Evolutionary conservation across 2,888 invertebrate genomes (phyloP), one percentile per base, ranked within the genome.

Genomic region (Eupithecia centaureata): DNA sequence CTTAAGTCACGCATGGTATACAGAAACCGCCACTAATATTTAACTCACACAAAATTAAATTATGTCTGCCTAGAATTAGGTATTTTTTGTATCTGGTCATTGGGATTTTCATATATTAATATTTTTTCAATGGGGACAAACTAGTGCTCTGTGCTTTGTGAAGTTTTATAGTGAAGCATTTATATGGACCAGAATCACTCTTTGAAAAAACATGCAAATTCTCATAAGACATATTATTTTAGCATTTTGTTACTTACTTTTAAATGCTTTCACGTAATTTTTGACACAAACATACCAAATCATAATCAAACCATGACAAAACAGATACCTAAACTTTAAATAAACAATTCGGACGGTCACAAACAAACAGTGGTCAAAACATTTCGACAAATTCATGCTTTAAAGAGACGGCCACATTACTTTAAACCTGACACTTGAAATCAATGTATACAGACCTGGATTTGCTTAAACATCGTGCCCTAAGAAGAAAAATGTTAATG

Each of bases 401-500:
- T 77, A 83, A 76, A 84, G 76, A 76, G 80, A 82, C 78, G 82
- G 83, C 83, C 86, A 90, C 86, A 85, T 87, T 85, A 90, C 86
- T 86, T 85, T 80, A 84, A 87, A 87, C 77, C 84, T 77, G 67
- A 81, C 76, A 81, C 63, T 79, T 80, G 76, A 80, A 79, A 75
- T 80, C 73, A 82, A 79, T 74, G 33, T 82, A 90, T 93, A 94
- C 94, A 91, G 89, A 94, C 94, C 94, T 94, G 92, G 82, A 94
- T 93, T 89, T 93, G 92, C 82, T 93, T 94, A 93, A 86, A 94
- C 84, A 92, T 90, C 91, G 93, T 90, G 85, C 85, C 93, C 94
- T 94, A 92, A 85, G 87, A 89, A 92, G 82, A 90, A 88, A 92
- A 91, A 81, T 77, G 59, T 78, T 80, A 78, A 79, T 78, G 73